A percentile compares a stretch with the other conserved stretches of the same genome.
Conservation (phyloP, 2,797 vertebrate species). For the Dromococcyx pavoninus region DNA sequence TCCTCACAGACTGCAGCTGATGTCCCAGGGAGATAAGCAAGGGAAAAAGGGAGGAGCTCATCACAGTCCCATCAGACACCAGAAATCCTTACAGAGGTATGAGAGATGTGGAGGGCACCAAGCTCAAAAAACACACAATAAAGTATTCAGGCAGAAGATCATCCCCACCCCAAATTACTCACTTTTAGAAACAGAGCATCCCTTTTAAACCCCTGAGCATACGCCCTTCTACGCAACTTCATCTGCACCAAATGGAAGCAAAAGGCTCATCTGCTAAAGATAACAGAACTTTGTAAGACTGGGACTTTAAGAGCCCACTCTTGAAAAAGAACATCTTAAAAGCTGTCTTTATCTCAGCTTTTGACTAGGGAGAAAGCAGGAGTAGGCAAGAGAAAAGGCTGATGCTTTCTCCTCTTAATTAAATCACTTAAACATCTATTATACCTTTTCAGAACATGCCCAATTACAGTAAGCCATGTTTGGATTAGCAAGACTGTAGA, state of each 20-base stretch:
- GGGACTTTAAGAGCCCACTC: not conserved
- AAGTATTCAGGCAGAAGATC: not conserved
- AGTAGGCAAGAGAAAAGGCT: not conserved
- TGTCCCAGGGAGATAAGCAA: not conserved
- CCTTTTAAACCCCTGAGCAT: not conserved
- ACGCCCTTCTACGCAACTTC: not conserved
- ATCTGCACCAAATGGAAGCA: not conserved
- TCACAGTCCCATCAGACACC: accelerated
- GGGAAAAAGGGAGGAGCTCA: not conserved
- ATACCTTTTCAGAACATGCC: not conserved
- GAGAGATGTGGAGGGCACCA: not conserved
- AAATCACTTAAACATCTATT: not conserved
- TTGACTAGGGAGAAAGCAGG: not conserved
- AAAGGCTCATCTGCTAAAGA: not conserved
- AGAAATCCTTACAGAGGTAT: not conserved
- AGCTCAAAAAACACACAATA: not conserved
- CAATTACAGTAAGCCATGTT: not conserved
- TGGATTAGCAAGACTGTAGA: not conserved
- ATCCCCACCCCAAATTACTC: not conserved
- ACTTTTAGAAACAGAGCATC: not conserved
- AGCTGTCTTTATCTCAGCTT: not conserved
- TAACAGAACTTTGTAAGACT: not conserved
- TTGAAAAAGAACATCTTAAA: not conserved
- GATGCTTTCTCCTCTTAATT: not conserved
- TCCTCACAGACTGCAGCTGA: accelerated